Evolutionary conservation across 2,888 invertebrate species (phyloP), one percentile per base, ranked within the genome.

Genomic region (Orthosia incerta): DNA sequence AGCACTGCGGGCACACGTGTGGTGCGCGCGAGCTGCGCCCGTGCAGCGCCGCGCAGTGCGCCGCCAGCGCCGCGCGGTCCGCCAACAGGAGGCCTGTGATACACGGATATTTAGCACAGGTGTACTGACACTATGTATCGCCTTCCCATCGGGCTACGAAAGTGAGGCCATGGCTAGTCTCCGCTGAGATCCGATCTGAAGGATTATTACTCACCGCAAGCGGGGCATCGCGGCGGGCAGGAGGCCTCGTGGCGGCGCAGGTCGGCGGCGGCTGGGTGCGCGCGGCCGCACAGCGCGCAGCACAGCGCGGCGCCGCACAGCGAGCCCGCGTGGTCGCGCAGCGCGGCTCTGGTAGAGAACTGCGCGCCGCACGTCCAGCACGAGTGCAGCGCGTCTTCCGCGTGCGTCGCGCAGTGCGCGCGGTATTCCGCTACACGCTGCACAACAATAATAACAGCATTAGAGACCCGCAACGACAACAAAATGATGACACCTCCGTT

Each of bases 321-420:
- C 11, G 77, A 74, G 4, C 88, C 88, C 53, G 87, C 86, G 86
- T 94, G 95, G 50, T 77, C 72, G 23, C 80, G 85, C 64, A 94
- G 89, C 0, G 91, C 92, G 0, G 76, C 89, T 7, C 89, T 86
- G 11, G 85, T 16, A 0, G 85, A 50, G 89, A 91, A 93, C 91
- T 93, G 94, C 65, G 94, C 93, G 81, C 96, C 95, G 89, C 96
- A 96, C 74, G 94, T 90, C 96, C 96, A 96, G 90, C 95, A 96
- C 59, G 92, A 93, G 90, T 95, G 95, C 69, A 89, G 84, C 65
- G 94, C 89, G 78, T 86, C 92, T 5, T 80, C 81, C 3, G 91
- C 91, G 89, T 90, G 94, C 73, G 93, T 93, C 9, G 88, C 74
- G 67, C 89, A 89, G 66, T 91, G 92, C 93, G 94, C 65, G 20